Evolutionary conservation across 1,140 invertebrate genomes (phyloP).

Genomic region (Ceratina calcarata): DNA sequence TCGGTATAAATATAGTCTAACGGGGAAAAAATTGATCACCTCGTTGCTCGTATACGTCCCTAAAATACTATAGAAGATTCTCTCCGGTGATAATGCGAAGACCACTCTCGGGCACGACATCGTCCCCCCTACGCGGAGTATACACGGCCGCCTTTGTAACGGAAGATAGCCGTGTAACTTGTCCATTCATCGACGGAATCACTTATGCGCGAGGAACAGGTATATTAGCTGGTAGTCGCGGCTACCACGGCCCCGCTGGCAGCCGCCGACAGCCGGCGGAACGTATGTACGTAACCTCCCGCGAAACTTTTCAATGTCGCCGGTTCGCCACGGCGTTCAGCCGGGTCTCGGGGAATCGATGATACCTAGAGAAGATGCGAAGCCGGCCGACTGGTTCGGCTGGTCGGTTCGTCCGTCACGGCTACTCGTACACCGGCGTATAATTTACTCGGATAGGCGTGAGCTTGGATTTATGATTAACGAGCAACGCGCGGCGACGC

Average conservation of each 20-base stretch:
- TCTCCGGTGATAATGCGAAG: too few relatives aligned
- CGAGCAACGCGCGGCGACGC: slow-evolving; percentile 44
- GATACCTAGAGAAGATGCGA: slow-evolving; percentile 4
- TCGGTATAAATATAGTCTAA: neutral
- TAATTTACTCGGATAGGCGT: slow-evolving; percentile 50
- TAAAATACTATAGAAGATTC: too few relatives aligned
- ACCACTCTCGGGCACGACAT: too few relatives aligned
- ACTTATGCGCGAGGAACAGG: slow-evolving; percentile 35
- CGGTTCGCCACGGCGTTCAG: slow-evolving; percentile 45
- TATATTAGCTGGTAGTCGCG: slow-evolving; percentile 30
- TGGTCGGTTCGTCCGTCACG: slow-evolving; percentile 30
- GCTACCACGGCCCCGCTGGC: slow-evolving; percentile 6
- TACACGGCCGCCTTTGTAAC: too few relatives aligned
- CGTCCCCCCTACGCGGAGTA: too few relatives aligned
- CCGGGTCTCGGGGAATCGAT: slow-evolving; percentile 40
- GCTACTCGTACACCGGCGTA: slow-evolving; percentile 36
- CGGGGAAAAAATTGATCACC: too few relatives aligned
- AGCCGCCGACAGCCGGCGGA: slow-evolving; percentile 38
- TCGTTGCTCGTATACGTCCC: too few relatives aligned
- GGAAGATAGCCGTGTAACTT: slow-evolving; percentile 33
- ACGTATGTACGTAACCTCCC: slow-evolving; percentile 29
- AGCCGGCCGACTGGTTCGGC: neutral
- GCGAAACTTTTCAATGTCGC: slow-evolving; percentile 59
- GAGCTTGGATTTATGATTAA: slow-evolving; percentile 52
- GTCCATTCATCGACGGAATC: slow-evolving; percentile 47